Evolutionary conservation across 2,113 vertebrate genomes (phyloP).

Genomic region (Barbus barbus): DNA sequence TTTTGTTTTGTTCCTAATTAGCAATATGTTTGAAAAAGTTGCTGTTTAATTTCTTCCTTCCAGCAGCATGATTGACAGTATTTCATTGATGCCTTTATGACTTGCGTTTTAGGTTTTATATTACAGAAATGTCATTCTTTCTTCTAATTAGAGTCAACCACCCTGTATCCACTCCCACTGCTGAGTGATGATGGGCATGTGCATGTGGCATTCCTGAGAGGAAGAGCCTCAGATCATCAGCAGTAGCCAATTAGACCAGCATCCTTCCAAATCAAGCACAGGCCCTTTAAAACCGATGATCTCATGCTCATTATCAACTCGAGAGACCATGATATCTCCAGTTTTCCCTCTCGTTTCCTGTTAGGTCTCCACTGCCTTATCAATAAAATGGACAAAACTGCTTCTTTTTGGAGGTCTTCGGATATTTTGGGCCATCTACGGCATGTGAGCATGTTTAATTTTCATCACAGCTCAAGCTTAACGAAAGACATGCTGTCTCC

Average conservation of each 20-base stretch:
- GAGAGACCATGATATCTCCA: not conserved
- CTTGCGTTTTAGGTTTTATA: no score
- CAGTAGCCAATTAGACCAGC: not conserved
- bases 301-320: not conserved
- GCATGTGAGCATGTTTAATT: not conserved
- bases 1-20: no score
- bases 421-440: not conserved
- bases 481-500: not conserved
- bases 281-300: not conserved
- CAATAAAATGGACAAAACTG: not conserved
- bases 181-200: not conserved
- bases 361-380: not conserved
- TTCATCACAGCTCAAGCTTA: not conserved
- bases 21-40: no score
- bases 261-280: conserved; percentile 1
- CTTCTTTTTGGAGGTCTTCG: not conserved
- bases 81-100: no score
- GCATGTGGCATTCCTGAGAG: not conserved
- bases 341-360: not conserved
- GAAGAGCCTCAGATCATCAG: conserved; percentile 1
- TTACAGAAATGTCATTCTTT: no score
- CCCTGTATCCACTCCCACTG: no score
- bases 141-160: no score
- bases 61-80: no score
- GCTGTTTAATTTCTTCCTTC: no score